Evolutionary conservation across 2,113 vertebrate species (phyloP).

Genomic region (Neotoma lepida): DNA sequence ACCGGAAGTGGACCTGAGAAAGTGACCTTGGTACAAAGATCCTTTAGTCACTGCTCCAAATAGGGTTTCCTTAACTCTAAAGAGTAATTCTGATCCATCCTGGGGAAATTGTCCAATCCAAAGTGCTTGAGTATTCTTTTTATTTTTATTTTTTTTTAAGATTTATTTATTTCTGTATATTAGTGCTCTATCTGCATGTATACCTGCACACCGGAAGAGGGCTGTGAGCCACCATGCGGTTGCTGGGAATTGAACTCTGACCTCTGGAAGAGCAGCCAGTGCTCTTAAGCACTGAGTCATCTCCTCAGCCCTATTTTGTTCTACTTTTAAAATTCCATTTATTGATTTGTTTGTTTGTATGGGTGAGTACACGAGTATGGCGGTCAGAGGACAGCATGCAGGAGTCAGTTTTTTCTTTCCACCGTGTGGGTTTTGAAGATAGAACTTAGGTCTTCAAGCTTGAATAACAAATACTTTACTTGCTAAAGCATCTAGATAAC

Average conservation of each 20-base stretch:
- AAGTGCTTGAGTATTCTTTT: not conserved
- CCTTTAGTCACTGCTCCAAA: not conserved
- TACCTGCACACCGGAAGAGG: not conserved
- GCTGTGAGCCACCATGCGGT: not conserved
- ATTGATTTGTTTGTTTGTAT: not conserved
- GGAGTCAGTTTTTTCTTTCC: not conserved
- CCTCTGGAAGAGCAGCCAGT: not conserved
- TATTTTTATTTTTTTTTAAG: not conserved
- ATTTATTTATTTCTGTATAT: not conserved
- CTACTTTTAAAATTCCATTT: not conserved
- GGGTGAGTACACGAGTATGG: not conserved
- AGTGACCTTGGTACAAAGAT: not conserved
- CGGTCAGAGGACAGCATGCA: not conserved
- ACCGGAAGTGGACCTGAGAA: not conserved
- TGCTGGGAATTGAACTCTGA: not conserved
- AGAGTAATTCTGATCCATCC: not conserved
- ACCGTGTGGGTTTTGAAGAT: not conserved
- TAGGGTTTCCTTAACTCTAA: not conserved
- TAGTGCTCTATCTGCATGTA: not conserved
- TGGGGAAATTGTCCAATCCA: not conserved
- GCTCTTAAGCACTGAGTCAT: not conserved
- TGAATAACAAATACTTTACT: not conserved
- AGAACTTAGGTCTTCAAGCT: not conserved
- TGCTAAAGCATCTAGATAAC: not conserved
- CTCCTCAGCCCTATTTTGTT: not conserved